These are phyloP conservation scores for Drosophila sordidula DNA, from an alignment of 2,888 invertebrate species.

Conservation along the genomic window DNA sequence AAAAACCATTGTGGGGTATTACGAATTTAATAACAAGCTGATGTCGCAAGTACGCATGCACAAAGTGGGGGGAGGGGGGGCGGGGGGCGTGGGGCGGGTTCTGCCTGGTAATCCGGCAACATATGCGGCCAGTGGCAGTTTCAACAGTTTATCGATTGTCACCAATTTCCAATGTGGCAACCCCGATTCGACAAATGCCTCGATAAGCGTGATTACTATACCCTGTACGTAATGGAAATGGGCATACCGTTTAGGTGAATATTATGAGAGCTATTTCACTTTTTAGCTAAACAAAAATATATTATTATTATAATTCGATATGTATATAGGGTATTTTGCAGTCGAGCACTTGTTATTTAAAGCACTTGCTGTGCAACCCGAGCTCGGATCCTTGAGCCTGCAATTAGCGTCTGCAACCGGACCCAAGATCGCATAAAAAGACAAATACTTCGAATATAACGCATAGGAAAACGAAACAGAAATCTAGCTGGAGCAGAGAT, in stretches of 20 bases:
- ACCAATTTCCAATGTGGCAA: constrained; percentile 33
- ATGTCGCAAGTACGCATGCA: constrained; percentile 42
- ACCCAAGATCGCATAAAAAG: neutral
- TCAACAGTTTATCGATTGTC: constrained; percentile 51
- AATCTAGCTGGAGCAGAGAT: neutral
- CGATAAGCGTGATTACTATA: constrained; percentile 53
- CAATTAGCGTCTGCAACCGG: constrained; percentile 4
- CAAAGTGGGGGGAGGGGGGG: neutral
- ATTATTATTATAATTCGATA: no score
- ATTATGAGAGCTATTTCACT: no score
- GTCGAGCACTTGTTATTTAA: neutral
- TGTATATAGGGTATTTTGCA: neutral
- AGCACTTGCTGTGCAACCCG: constrained; percentile 9
- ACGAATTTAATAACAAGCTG: constrained; percentile 53
- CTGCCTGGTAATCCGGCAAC: constrained; percentile 27
- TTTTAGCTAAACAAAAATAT: no score
- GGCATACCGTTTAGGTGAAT: neutral
- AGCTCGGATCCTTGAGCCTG: constrained; percentile 14
- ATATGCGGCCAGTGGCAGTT: constrained; percentile 30
- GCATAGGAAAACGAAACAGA: neutral
- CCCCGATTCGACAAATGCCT: constrained; percentile 12
- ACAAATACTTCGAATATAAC: neutral
- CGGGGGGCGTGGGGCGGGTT: neutral
- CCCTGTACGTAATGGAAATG: neutral
- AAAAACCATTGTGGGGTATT: constrained; percentile 57